These are phyloP conservation scores for Sialis lutaria DNA, from an alignment of 2,888 invertebrate species.

Conservation along the genomic window DNA sequence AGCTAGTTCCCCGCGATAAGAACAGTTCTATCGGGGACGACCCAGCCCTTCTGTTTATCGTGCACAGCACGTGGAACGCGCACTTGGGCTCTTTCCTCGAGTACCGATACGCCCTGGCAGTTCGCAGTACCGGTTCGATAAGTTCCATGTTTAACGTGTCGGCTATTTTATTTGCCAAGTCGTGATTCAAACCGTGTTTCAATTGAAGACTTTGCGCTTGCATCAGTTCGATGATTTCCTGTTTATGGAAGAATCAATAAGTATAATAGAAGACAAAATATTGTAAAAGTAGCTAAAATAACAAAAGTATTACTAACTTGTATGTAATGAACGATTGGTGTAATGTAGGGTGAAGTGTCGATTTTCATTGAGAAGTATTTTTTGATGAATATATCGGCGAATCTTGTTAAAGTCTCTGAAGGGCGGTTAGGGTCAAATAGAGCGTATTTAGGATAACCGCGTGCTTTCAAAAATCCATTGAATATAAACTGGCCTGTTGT, in stretches of 20 bases:
- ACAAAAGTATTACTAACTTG: constrained; percentile 26
- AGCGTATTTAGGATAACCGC: constrained; percentile 54
- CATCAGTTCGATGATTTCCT: constrained; percentile 55
- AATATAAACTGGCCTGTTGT: constrained; percentile 48
- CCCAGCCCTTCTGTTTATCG: constrained; percentile 49
- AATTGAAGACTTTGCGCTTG: constrained; percentile 48
- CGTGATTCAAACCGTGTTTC: constrained; percentile 32
- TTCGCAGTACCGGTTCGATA: constrained; percentile 65
- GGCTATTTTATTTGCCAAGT: constrained; percentile 56
- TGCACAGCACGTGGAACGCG: constrained; percentile 61
- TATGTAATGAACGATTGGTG: constrained; percentile 54
- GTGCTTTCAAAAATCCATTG: constrained; percentile 57
- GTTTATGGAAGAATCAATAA: constrained; percentile 14
- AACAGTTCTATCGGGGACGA: constrained; percentile 34
- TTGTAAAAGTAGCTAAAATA: not conserved
- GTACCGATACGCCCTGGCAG: constrained; percentile 65
- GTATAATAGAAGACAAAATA: not conserved
- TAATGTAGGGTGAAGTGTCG: constrained; percentile 55
- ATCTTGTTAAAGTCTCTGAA: constrained; percentile 48
- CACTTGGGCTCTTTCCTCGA: constrained; percentile 50
- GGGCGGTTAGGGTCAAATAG: constrained; percentile 51
- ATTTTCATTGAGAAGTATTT: constrained; percentile 53
- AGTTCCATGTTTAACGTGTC: constrained; percentile 69
- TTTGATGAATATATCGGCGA: constrained; percentile 49
- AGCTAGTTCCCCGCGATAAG: constrained; percentile 55